Percentiles rank a stretch among this genome's conserved stretches.
Conservation (phyloP, 1,140 invertebrate species). For the Holotrichia oblita region DNA sequence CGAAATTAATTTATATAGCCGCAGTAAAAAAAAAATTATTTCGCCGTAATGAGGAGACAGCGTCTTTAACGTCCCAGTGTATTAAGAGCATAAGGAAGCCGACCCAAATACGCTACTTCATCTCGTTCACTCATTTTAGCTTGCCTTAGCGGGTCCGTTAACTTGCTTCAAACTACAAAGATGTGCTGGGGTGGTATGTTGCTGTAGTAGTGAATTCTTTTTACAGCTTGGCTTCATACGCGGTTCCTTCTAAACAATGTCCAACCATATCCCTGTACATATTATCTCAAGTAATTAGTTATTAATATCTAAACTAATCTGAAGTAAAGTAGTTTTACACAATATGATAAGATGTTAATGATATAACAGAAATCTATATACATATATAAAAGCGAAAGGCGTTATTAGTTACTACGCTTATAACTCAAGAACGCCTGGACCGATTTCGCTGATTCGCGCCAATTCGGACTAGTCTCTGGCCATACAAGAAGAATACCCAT, state of each 20-base stretch:
- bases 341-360: conserved; percentile 2
- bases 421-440: no score
- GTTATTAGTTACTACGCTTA: no score
- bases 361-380: not conserved
- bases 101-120: not conserved
- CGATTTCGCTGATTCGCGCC: no score
- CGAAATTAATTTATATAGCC: conserved; percentile 13
- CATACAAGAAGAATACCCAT: no score
- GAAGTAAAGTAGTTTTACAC: not conserved
- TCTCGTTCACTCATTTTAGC: not conserved
- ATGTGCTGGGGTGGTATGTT: not conserved
- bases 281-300: no score
- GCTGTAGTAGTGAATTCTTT: conserved; percentile 13
- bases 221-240: conserved; percentile 4
- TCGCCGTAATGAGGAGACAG: conserved; percentile 20
- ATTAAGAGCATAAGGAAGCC: conserved; percentile 18
- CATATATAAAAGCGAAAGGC: no score
- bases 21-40: conserved; percentile 31
- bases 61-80: conserved; percentile 22
- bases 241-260: no score
- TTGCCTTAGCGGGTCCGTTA: not conserved
- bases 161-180: not conserved
- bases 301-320: no score
- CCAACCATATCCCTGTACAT: not conserved
- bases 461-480: no score